Percentiles rank a stretch among this genome's conserved stretches.
These are phyloP conservation scores for Trichogramma evanescens DNA, from an alignment of 2,888 invertebrate genomes.

Conservation along the genomic window DNA sequence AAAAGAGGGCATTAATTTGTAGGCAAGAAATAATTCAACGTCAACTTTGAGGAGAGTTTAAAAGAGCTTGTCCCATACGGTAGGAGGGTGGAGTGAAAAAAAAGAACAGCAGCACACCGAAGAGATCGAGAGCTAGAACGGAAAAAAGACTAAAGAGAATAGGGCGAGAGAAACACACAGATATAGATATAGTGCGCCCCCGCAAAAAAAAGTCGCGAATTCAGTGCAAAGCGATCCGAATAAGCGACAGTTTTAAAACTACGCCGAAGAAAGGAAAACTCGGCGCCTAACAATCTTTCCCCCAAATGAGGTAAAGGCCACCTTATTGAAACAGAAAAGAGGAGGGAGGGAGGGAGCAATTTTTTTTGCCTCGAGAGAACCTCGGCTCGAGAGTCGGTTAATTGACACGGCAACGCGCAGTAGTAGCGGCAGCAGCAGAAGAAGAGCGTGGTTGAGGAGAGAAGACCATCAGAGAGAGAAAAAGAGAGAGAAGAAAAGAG, in stretches of 20 bases:
- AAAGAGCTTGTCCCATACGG: background rate
- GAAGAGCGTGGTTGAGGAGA: constrained; percentile 18
- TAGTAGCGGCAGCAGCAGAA: constrained; percentile 12
- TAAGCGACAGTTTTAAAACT: constrained; percentile 43
- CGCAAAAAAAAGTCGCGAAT: constrained; percentile 31
- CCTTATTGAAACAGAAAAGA: constrained; percentile 46
- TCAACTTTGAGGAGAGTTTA: background rate
- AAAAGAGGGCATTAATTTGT: no score
- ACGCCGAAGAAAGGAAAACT: constrained; percentile 20
- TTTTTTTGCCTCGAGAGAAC: constrained; percentile 28
- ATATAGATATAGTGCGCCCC: no score
- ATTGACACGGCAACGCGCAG: constrained; percentile 40
- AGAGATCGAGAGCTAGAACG: background rate
- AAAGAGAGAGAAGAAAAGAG: constrained; percentile 31
- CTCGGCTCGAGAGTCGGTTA: constrained; percentile 42
- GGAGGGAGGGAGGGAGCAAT: constrained; percentile 42
- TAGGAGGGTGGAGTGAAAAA: constrained; percentile 2
- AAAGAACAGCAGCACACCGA: background rate
- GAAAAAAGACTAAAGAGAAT: background rate
- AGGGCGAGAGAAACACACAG: background rate
- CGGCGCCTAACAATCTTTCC: constrained; percentile 42
- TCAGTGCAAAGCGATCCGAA: constrained; percentile 41
- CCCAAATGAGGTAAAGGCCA: constrained; percentile 48
- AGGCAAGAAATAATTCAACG: constrained; percentile 17
- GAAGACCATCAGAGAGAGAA: constrained; percentile 18